phyloP scores from a whole-genome alignment of 1,140 invertebrate species.

The Panonychus citri region DNA sequence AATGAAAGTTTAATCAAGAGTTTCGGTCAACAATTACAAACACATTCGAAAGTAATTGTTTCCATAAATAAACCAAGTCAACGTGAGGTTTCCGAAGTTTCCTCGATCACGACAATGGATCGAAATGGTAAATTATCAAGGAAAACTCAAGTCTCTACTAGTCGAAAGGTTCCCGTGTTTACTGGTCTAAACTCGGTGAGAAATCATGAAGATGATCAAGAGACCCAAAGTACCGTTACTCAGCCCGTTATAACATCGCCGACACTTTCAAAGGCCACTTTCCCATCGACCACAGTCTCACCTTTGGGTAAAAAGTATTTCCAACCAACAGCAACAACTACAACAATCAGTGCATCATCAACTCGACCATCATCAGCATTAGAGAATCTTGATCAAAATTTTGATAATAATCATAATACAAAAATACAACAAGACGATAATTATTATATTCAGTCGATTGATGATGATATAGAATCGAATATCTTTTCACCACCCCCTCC shows the following conservation, averaged over 20 bases:
- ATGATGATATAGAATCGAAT: too few species aligned
- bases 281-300: neutral
- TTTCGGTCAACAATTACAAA: neutral
- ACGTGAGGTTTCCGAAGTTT: neutral
- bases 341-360: neutral
- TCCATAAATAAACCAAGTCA: neutral
- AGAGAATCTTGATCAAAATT: neutral
- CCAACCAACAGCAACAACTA: neutral
- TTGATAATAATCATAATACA: too few species aligned
- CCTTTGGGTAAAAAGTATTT: too few species aligned
- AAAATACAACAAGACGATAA: too few species aligned
- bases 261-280: neutral
- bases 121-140: neutral
- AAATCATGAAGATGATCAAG: neutral
- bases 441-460: too few species aligned
- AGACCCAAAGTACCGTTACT: neutral
- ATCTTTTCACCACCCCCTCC: neutral
- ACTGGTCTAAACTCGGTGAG: neutral
- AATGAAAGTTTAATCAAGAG: neutral
- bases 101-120: neutral
- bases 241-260: neutral
- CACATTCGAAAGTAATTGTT: slow-evolving; percentile 1
- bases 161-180: neutral
- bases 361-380: neutral
- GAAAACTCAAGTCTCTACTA: neutral